phyloP scores from a whole-genome alignment of 2,797 vertebrate species.

The Pangasius larnaudii region DNA sequence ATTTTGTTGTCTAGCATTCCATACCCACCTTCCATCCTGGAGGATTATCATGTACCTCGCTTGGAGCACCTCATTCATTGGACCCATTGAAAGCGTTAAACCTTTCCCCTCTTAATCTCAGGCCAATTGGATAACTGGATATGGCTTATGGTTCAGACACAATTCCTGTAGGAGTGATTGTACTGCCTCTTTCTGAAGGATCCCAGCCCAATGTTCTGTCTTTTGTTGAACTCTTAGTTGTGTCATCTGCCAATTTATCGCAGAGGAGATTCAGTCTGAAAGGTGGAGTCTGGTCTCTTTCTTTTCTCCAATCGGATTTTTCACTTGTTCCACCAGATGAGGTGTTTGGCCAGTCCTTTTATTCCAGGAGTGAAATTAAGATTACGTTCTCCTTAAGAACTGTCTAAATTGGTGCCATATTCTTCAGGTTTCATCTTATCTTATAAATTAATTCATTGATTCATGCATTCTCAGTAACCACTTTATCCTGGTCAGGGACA shows the following conservation, averaged over 20 bases:
- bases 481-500: too few relatives aligned
- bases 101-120: conserved; percentile 73
- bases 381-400: not conserved
- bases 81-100: conserved; percentile 67
- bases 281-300: conserved; percentile 58
- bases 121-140: conserved; percentile 71
- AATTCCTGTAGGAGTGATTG: conserved; percentile 74
- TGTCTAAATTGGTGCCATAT: not conserved
- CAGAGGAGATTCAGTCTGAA: conserved; percentile 77
- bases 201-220: conserved; percentile 76
- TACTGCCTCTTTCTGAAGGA: conserved; percentile 72
- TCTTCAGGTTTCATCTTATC: not conserved
- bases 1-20: conserved; percentile 43
- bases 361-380: conserved; percentile 14
- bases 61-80: conserved; percentile 67
- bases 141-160: conserved; percentile 71
- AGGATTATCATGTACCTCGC: conserved; percentile 58
- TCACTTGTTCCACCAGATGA: conserved; percentile 27
- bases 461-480: not conserved
- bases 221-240: conserved; percentile 78
- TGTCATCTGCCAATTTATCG: conserved; percentile 81
- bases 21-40: conserved; percentile 24
- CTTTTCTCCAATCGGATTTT: conserved; percentile 41
- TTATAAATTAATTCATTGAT: not conserved
- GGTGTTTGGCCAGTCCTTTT: not conserved